Conservation (phyloP, 2,797 vertebrate species). For the Leptodactylus fallax region DNA sequence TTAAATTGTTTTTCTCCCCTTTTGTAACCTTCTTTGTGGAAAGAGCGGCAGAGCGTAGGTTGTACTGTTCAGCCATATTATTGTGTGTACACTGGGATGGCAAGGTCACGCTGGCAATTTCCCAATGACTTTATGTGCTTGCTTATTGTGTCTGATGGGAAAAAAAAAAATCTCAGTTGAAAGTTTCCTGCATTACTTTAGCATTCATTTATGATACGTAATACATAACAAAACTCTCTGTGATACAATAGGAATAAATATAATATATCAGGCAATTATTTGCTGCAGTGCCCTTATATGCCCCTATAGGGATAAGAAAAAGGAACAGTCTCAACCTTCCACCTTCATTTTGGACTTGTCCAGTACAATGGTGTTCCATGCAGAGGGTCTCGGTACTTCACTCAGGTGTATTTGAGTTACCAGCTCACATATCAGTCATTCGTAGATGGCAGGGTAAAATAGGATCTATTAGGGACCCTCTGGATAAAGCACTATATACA, state of each 20-base stretch:
- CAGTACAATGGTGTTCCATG: no score
- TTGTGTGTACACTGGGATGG: background rate
- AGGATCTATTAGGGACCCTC: no score
- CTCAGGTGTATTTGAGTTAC: no score
- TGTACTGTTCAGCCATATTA: background rate
- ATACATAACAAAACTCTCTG: background rate
- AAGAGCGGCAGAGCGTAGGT: background rate
- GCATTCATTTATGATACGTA: background rate
- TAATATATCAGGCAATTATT: background rate
- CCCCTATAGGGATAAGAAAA: no score
- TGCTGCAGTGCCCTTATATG: background rate
- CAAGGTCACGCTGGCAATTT: constrained; percentile 24
- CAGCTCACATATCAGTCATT: no score
- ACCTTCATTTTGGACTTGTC: no score
- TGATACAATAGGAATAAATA: background rate
- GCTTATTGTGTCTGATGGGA: background rate
- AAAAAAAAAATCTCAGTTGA: background rate
- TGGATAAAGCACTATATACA: no score
- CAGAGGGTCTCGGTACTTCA: no score
- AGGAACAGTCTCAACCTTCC: no score
- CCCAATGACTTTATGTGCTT: background rate
- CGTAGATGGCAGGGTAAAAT: no score
- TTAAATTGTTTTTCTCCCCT: constrained; percentile 26
- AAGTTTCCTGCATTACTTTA: background rate
- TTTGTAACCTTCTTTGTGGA: constrained; percentile 4